Percentiles rank a stretch among this genome's conserved stretches.
These are phyloP conservation scores for Phyllostomus hastatus DNA, from an alignment of 2,113 vertebrate genomes.

Conservation along the genomic window DNA sequence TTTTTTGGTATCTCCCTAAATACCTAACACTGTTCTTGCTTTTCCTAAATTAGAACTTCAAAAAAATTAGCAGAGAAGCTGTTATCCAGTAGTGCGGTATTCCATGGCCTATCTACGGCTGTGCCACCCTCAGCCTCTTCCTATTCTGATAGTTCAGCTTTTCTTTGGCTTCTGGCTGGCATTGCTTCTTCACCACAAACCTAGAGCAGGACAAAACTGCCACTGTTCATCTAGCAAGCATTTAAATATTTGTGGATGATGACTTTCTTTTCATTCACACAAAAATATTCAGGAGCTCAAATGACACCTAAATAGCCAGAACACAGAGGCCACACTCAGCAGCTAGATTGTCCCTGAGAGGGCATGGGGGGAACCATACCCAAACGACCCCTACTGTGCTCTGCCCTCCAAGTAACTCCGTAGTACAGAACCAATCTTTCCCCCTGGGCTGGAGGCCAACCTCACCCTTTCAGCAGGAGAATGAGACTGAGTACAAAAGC, in stretches of 20 bases:
- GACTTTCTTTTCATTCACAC: background rate
- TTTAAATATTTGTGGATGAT: background rate
- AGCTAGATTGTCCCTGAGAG: background rate
- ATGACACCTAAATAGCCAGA: background rate
- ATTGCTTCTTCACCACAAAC: background rate
- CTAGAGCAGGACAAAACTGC: background rate
- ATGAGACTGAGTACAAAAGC: background rate
- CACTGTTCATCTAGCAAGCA: background rate
- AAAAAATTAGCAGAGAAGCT: background rate
- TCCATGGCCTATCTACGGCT: background rate
- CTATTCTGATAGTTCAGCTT: background rate
- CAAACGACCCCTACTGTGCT: background rate
- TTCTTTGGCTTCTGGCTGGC: background rate
- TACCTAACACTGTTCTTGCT: background rate
- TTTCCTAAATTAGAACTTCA: background rate
- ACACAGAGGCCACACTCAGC: background rate
- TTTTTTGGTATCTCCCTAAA: background rate
- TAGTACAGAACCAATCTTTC: background rate
- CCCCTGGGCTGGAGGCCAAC: background rate
- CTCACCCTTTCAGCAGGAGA: background rate
- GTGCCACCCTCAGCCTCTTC: background rate
- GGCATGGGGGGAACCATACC: background rate
- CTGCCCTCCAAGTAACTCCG: background rate
- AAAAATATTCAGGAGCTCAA: slow-evolving; percentile 14
- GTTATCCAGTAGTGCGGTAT: background rate